A percentile compares a stretch with the other conserved stretches of the same genome.
These are phyloP conservation scores for Drosophila teissieri DNA, from an alignment of 1,140 invertebrate species.

Conservation along the genomic window DNA sequence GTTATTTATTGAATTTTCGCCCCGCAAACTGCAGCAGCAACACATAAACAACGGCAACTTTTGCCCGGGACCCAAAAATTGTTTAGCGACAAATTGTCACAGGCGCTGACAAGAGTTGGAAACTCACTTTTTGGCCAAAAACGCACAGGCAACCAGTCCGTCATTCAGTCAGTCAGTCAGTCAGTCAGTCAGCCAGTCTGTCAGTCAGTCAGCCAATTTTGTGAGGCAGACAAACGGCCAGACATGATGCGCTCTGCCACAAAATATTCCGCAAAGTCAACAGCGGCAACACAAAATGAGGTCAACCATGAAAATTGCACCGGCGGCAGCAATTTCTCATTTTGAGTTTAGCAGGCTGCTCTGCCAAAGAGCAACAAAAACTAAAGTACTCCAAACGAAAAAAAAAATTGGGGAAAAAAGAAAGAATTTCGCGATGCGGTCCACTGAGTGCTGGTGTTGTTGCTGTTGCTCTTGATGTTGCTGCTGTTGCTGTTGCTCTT, in stretches of 20 bases:
- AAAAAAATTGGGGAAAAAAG: conserved; percentile 21
- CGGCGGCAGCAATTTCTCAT: conserved; percentile 80
- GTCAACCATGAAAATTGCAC: conserved; percentile 79
- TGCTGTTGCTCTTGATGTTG: conserved; percentile 31
- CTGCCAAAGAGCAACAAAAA: conserved; percentile 51
- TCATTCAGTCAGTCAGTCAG: background rate
- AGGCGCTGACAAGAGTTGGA: conserved; percentile 64
- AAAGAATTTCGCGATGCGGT: conserved; percentile 67
- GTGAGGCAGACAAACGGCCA: conserved; percentile 12
- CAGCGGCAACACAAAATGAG: conserved; percentile 70
- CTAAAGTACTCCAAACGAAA: conserved; percentile 22
- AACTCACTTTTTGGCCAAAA: conserved; percentile 18
- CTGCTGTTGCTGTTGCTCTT: conserved; percentile 12
- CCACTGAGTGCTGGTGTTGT: conserved; percentile 34
- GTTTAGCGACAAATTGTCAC: conserved; percentile 81
- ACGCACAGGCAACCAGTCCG: background rate
- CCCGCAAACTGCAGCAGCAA: conserved; percentile 29
- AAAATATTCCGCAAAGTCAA: conserved; percentile 79
- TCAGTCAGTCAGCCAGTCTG: background rate
- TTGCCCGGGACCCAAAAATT: conserved; percentile 54
- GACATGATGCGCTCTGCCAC: conserved; percentile 61
- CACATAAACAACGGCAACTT: conserved; percentile 66
- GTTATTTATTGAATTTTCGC: conserved; percentile 81
- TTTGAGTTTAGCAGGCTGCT: conserved; percentile 73
- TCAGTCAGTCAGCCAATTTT: background rate